Conservation (phyloP, 2,113 vertebrate species). For the Erythrocercus mccallii region DNA sequence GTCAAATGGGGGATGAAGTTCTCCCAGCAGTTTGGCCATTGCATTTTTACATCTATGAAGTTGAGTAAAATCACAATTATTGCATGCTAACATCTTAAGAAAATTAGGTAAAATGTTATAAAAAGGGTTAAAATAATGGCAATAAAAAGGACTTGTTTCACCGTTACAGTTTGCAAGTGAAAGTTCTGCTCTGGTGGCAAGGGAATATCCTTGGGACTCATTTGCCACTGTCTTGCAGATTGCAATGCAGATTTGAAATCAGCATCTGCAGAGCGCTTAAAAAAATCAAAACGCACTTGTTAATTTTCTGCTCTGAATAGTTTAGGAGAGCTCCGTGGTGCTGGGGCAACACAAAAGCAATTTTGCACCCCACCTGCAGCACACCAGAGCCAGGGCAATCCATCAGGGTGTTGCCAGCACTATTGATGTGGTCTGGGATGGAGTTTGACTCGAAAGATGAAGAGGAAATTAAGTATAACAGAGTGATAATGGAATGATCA, state of each 20-base stretch:
- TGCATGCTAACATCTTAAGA: background rate
- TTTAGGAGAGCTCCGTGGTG: background rate
- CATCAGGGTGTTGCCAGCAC: background rate
- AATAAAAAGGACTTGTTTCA: background rate
- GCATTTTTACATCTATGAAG: background rate
- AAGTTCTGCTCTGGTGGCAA: background rate
- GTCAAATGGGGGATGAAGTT: background rate
- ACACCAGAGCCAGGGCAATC: background rate
- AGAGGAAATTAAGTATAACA: conserved; percentile 35
- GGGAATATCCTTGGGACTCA: background rate
- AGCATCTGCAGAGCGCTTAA: background rate
- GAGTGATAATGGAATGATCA: conserved; percentile 39
- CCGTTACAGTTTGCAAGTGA: background rate
- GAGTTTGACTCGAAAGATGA: conserved; percentile 29
- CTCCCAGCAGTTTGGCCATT: background rate
- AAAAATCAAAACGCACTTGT: background rate
- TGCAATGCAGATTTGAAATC: background rate
- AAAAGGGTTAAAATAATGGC: background rate
- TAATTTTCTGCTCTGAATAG: background rate
- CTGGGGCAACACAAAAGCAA: background rate
- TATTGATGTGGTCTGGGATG: background rate
- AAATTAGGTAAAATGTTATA: background rate
- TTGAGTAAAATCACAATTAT: background rate
- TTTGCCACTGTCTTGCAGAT: background rate
- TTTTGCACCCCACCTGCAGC: background rate